Conservation (phyloP, 2,797 vertebrate species). For the Neostethus bicornis region DNA sequence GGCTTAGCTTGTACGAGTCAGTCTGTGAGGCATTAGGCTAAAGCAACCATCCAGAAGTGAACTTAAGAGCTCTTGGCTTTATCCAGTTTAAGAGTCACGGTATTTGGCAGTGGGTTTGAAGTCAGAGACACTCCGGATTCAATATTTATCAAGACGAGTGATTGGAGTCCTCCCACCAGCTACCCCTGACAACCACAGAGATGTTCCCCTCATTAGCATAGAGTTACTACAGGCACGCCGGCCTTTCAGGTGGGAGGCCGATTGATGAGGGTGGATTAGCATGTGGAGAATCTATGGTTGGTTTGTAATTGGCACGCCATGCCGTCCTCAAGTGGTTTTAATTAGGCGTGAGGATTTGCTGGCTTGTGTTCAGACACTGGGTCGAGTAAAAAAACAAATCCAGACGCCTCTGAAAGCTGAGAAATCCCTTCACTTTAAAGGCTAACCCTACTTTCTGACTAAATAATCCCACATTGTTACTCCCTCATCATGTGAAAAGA, state of each 20-base stretch:
- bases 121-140: constrained; percentile 67
- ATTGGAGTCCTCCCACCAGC: constrained; percentile 54
- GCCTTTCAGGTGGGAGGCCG: constrained; percentile 55
- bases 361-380: constrained; percentile 46
- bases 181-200: constrained; percentile 67
- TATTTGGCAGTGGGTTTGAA: constrained; percentile 70
- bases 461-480: constrained; percentile 28
- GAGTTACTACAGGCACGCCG: constrained; percentile 69
- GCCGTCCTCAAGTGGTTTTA: constrained; percentile 56
- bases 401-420: constrained; percentile 28
- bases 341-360: constrained; percentile 57
- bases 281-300: constrained; percentile 37
- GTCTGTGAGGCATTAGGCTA: constrained; percentile 56
- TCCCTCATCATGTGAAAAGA: constrained; percentile 7
- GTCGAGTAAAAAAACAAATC: constrained; percentile 36
- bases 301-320: constrained; percentile 54
- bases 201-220: constrained; percentile 63
- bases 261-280: constrained; percentile 55
- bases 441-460: constrained; percentile 35
- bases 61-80: constrained; percentile 50
- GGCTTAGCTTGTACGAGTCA: constrained; percentile 59
- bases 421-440: constrained; percentile 17
- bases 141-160: constrained; percentile 71
- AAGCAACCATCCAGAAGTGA: constrained; percentile 71
- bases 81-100: constrained; percentile 55